phyloP scores from a whole-genome alignment of 2,888 invertebrate species.

The Physocephala rufipes region DNA sequence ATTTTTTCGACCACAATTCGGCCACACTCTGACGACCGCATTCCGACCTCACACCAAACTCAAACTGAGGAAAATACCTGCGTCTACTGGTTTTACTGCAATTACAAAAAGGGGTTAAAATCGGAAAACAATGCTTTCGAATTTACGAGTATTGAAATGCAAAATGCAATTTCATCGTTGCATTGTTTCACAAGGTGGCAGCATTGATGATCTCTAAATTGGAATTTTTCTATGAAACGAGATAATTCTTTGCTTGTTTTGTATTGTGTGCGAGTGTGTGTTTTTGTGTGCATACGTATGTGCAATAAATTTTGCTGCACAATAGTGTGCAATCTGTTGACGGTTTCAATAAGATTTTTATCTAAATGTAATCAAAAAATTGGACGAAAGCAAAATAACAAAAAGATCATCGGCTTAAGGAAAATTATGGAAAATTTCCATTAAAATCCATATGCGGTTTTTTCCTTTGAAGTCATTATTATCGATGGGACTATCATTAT shows the following conservation, averaged over 20 bases:
- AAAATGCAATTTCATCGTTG: constrained; percentile 35
- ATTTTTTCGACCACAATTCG: too few relatives aligned
- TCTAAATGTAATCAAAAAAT: not conserved
- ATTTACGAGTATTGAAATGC: constrained; percentile 31
- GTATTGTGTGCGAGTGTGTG: too few relatives aligned
- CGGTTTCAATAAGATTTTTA: constrained; percentile 25
- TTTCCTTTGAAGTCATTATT: not conserved
- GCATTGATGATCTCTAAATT: constrained; percentile 14
- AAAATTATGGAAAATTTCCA: constrained; percentile 43
- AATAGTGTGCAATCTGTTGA: constrained; percentile 26
- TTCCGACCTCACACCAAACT: not conserved
- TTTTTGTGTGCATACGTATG: too few relatives aligned
- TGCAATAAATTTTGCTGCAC: too few relatives aligned
- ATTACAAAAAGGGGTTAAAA: too few relatives aligned
- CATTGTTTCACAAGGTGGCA: constrained; percentile 25
- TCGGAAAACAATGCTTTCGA: constrained; percentile 2
- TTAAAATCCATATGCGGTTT: constrained; percentile 34
- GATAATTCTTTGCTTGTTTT: not conserved
- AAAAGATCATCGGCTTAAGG: constrained; percentile 35
- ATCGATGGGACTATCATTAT: too few relatives aligned
- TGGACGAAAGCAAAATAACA: constrained; percentile 13
- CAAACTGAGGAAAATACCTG: too few relatives aligned
- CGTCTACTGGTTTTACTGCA: too few relatives aligned
- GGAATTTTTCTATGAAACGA: constrained; percentile 29
- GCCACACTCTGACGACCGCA: constrained; percentile 1